These are phyloP conservation scores for Aphelinus atriplicis DNA, from an alignment of 1,140 invertebrate species.

Conservation along the genomic window DNA sequence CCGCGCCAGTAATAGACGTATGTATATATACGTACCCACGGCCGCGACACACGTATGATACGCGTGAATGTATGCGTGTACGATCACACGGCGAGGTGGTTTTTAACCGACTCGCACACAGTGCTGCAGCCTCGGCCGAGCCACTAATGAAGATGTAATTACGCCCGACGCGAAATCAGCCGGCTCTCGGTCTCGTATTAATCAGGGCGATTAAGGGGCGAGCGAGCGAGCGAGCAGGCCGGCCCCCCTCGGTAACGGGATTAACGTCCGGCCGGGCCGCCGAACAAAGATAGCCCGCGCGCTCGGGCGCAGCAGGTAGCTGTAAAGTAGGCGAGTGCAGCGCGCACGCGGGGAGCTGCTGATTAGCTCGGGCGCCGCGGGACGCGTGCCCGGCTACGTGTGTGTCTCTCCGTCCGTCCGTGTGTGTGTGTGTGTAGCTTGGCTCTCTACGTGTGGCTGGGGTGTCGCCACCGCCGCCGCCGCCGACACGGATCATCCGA, in stretches of 20 bases:
- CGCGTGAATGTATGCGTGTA: conserved; percentile 41
- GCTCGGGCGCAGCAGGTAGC: too few relatives aligned
- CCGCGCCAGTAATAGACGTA: too few relatives aligned
- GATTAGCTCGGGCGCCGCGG: background rate
- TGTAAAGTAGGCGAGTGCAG: background rate
- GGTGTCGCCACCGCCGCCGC: too few relatives aligned
- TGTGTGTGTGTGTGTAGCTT: too few relatives aligned
- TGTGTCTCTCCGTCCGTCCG: too few relatives aligned
- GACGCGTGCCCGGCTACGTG: too few relatives aligned
- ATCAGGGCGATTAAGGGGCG: conserved; percentile 54
- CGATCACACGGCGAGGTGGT: background rate
- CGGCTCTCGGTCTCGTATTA: conserved; percentile 49
- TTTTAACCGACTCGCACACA: conserved; percentile 1
- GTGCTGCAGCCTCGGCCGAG: conserved; percentile 36
- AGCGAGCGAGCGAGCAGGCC: conserved; percentile 8
- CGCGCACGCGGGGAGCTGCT: background rate
- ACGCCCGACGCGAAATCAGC: background rate
- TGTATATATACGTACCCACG: conserved; percentile 31
- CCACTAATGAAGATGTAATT: conserved; percentile 66
- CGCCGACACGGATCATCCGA: too few relatives aligned
- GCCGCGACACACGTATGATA: conserved; percentile 48
- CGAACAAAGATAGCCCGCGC: conserved; percentile 19
- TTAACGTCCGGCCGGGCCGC: conserved; percentile 49
- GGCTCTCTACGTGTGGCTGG: too few relatives aligned
- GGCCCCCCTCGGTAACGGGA: conserved; percentile 50